Conservation (phyloP, 1,140 invertebrate species). For the Bombus waltoni region DNA sequence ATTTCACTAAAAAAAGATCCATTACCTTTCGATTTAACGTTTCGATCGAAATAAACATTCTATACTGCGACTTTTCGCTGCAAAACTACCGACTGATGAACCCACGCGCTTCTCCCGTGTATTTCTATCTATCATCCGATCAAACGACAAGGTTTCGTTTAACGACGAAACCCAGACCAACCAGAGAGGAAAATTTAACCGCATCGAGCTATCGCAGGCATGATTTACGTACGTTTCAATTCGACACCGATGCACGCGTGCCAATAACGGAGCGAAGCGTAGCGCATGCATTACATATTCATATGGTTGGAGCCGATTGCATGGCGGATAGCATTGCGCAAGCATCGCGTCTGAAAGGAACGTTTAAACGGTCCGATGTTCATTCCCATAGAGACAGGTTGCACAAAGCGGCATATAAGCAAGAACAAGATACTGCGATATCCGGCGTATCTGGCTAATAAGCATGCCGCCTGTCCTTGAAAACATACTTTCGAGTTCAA, state of each 20-base stretch:
- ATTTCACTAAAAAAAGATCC: too few species aligned
- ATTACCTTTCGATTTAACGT: too few species aligned
- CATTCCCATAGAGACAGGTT: background rate
- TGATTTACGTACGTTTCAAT: background rate
- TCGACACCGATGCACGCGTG: background rate
- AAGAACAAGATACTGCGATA: background rate
- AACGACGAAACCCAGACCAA: too few species aligned
- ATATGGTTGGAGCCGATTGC: background rate
- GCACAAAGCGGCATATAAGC: background rate
- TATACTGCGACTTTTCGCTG: too few species aligned
- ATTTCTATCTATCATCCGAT: too few species aligned
- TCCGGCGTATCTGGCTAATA: background rate
- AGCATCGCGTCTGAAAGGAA: constrained; percentile 27
- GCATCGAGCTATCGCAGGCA: too few species aligned
- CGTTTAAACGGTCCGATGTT: constrained; percentile 16
- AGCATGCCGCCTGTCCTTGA: background rate
- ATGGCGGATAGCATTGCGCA: background rate
- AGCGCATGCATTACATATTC: constrained; percentile 22
- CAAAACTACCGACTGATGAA: too few species aligned
- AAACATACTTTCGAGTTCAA: constrained; percentile 21
- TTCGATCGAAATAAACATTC: too few species aligned
- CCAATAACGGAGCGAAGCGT: constrained; percentile 10
- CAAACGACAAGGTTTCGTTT: too few species aligned
- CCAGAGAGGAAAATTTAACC: too few species aligned
- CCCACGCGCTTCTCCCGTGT: too few species aligned